A percentile compares a stretch with the other conserved stretches of the same genome.
Evolutionary conservation across 2,797 vertebrate genomes (phyloP).

Genomic region (Ceyx erithaca): DNA sequence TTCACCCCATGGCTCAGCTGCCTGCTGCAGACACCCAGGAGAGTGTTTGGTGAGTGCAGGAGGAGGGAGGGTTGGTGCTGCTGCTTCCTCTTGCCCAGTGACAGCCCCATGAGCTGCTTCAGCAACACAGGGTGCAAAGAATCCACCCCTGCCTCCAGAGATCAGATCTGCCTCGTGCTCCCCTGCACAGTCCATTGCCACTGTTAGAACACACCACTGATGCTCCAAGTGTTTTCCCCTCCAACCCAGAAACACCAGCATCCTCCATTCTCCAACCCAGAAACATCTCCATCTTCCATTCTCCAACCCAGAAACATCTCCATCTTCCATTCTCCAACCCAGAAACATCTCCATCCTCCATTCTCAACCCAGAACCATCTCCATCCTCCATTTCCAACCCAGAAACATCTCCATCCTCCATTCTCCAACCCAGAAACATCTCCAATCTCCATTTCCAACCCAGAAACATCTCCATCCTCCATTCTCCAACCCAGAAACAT

Average conservation of each 20-base stretch:
- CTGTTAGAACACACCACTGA: neutral
- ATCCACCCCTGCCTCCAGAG: neutral
- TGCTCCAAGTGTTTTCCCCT: neutral
- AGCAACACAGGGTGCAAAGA: neutral
- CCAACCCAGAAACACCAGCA: no score
- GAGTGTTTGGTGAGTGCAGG: neutral
- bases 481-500: neutral
- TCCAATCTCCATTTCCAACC: neutral
- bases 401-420: no score
- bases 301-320: neutral
- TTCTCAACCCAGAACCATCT: no score
- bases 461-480: neutral
- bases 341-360: no score
- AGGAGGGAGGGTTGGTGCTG: neutral
- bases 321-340: no score
- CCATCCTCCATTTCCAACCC: no score
- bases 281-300: neutral
- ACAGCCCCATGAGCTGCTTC: neutral
- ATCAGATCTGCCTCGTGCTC: neutral
- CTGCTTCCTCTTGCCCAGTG: accelerated
- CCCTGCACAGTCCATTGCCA: neutral
- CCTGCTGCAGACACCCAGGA: neutral
- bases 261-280: no score
- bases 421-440: no score
- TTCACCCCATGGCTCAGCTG: neutral